phyloP scores from a whole-genome alignment of 2,113 vertebrate genomes.

The Ophthalmolycus amberensis region DNA sequence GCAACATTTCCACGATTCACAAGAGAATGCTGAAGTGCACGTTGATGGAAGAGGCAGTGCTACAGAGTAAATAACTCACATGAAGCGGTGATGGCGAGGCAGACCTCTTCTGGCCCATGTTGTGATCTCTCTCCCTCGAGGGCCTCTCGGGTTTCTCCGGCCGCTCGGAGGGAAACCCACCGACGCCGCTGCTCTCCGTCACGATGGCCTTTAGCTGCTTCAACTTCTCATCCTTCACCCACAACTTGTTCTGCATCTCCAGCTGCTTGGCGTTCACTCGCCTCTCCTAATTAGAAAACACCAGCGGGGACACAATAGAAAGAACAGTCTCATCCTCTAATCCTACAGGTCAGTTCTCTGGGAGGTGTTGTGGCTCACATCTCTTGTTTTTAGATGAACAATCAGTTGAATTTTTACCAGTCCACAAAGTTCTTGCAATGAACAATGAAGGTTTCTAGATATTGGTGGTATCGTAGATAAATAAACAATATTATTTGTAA shows the following conservation, averaged over 20 bases:
- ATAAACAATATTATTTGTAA: neutral
- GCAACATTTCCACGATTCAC: conserved; percentile 31
- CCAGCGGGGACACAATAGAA: neutral
- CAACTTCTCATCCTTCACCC: conserved; percentile 98
- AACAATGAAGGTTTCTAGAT: neutral
- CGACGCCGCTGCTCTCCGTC: conserved; percentile 80
- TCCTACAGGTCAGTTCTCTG: neutral
- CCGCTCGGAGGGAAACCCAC: conserved; percentile 54
- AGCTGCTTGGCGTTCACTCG: conserved; percentile 95
- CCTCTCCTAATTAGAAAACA: conserved; percentile 84
- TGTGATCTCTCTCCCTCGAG: conserved; percentile 87
- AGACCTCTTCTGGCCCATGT: conserved; percentile 79
- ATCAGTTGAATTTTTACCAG: neutral
- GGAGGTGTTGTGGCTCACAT: neutral
- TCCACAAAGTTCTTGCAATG: neutral
- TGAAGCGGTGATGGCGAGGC: conserved; percentile 85
- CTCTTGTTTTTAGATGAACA: neutral
- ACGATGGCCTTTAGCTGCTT: conserved; percentile 99
- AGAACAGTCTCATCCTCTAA: neutral
- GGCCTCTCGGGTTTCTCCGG: conserved; percentile 85
- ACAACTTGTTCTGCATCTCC: conserved; percentile 99
- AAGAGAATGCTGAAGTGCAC: neutral
- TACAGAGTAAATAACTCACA: conserved; percentile 81
- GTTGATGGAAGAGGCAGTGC: neutral
- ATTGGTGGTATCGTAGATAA: neutral